phyloP scores from a whole-genome alignment of 2,888 invertebrate genomes.

The Ariolimax columbianus region DNA sequence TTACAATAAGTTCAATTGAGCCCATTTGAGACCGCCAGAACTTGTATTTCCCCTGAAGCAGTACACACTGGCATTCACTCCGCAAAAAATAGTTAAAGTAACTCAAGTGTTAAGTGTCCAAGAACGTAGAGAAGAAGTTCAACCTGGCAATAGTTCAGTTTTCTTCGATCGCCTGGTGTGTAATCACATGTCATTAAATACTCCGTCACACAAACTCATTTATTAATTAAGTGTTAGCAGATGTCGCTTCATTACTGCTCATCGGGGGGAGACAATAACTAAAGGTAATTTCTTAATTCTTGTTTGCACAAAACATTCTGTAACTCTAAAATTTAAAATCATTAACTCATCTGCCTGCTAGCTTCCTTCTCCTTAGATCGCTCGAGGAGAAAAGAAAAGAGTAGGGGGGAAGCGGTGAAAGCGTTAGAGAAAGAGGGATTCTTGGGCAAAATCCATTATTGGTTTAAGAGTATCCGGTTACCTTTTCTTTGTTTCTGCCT shows the following conservation, averaged over 20 bases:
- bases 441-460: constrained; percentile 44
- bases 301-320: constrained; percentile 34
- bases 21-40: background rate
- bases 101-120: background rate
- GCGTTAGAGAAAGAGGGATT: background rate
- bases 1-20: background rate
- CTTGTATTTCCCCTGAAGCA: background rate
- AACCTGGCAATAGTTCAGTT: constrained; percentile 3
- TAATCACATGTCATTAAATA: constrained; percentile 27
- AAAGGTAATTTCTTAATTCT: constrained; percentile 44
- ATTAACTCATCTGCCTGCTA: background rate
- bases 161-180: background rate
- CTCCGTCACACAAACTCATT: background rate
- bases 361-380: background rate
- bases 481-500: constrained; percentile 45
- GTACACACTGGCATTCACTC: background rate
- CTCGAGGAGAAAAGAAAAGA: background rate
- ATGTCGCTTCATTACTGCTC: constrained; percentile 2
- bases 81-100: background rate
- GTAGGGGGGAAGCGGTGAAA: constrained; percentile 1
- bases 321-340: constrained; percentile 24
- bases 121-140: background rate
- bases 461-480: constrained; percentile 41
- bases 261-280: constrained; percentile 18
- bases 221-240: constrained; percentile 40